These are phyloP conservation scores for Crocallis elinguaria DNA, from an alignment of 2,888 invertebrate species.

Conservation along the genomic window DNA sequence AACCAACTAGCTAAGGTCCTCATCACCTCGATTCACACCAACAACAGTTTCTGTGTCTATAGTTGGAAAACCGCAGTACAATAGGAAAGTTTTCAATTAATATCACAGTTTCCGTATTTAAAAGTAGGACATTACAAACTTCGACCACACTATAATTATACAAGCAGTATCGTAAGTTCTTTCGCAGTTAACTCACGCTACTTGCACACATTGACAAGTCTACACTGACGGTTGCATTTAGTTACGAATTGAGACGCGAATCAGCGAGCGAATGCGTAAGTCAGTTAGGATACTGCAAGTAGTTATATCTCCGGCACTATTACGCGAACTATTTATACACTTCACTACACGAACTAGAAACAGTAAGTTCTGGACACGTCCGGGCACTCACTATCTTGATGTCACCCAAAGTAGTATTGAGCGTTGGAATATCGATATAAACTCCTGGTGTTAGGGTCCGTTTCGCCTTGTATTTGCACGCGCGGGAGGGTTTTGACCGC, in stretches of 20 bases:
- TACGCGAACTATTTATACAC: constrained; percentile 45
- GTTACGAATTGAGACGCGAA: background rate
- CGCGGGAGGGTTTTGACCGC: constrained; percentile 77
- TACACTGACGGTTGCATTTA: background rate
- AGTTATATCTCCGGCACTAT: constrained; percentile 7
- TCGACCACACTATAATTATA: constrained; percentile 45
- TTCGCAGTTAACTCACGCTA: background rate
- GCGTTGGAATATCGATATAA: constrained; percentile 87
- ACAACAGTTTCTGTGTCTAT: constrained; percentile 56
- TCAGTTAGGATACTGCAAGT: constrained; percentile 19
- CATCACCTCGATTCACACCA: constrained; percentile 20
- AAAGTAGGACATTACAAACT: constrained; percentile 79
- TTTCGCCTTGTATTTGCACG: constrained; percentile 79
- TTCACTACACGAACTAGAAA: constrained; percentile 79
- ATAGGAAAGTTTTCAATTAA: constrained; percentile 80
- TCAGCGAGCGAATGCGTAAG: background rate
- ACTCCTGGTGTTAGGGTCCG: constrained; percentile 85
- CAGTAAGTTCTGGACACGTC: constrained; percentile 85
- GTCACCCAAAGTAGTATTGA: constrained; percentile 92
- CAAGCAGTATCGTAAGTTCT: constrained; percentile 49
- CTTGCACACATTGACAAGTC: background rate
- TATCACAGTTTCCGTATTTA: constrained; percentile 83
- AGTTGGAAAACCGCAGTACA: constrained; percentile 65
- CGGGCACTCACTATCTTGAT: constrained; percentile 83
- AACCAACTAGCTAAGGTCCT: constrained; percentile 13